A percentile compares a stretch with the other conserved stretches of the same genome.
Conservation (phyloP, 2,113 vertebrate species). For the Bambusicola thoracicus region DNA sequence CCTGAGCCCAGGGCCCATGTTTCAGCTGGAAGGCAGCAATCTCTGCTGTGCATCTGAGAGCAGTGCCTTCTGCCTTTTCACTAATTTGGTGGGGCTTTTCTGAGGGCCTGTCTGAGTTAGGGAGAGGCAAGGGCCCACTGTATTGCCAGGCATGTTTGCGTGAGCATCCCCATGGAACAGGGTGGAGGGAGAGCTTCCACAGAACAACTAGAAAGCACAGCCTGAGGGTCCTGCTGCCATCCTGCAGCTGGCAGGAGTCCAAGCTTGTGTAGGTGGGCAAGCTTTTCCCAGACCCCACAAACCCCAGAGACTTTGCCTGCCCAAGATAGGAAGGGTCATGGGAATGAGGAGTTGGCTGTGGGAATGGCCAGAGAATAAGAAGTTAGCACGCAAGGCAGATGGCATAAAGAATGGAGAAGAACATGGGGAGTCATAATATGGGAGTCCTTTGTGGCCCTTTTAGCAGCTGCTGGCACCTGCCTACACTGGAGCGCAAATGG, state of each 20-base stretch:
- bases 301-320: background rate
- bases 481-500: background rate
- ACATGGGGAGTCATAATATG: background rate
- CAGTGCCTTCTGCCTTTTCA: background rate
- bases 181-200: background rate
- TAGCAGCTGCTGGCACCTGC: background rate
- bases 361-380: background rate
- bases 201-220: background rate
- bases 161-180: background rate
- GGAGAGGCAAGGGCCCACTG: background rate
- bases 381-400: background rate
- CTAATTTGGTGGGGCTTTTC: background rate
- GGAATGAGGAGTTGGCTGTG: background rate
- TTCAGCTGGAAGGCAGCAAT: background rate
- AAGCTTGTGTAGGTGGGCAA: background rate
- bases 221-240: background rate
- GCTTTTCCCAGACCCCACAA: background rate
- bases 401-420: background rate
- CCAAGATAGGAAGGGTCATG: rapidly evolving
- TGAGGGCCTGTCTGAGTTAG: background rate
- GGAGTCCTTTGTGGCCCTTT: background rate
- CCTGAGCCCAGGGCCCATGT: background rate
- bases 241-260: background rate
- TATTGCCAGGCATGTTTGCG: rapidly evolving
- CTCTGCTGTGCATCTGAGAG: background rate